A percentile compares a stretch with the other conserved stretches of the same genome.
Conservation (phyloP, 1,140 invertebrate species). For the Calycopis cecrops region DNA sequence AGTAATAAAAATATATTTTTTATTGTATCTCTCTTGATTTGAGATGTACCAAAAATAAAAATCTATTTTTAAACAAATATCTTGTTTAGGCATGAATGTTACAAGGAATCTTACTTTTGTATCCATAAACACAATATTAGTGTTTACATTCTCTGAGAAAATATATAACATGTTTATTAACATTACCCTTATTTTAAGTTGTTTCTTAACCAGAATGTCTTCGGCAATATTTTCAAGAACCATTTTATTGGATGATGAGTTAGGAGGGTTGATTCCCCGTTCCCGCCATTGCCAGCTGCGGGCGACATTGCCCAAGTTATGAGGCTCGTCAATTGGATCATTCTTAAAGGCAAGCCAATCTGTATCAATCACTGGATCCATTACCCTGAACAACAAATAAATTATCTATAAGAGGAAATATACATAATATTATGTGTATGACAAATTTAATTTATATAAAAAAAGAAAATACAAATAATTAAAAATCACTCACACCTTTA, state of each 20-base stretch:
- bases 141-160: too few relatives aligned
- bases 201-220: constrained; percentile 61
- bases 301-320: constrained; percentile 50
- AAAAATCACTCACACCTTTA: too few relatives aligned
- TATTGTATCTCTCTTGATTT: too few relatives aligned
- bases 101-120: too few relatives aligned
- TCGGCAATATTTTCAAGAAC: constrained; percentile 66
- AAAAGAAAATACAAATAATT: too few relatives aligned
- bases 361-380: constrained; percentile 59
- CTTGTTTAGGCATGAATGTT: too few relatives aligned
- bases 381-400: constrained; percentile 34
- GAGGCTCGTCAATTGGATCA: constrained; percentile 50
- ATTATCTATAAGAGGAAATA: neutral
- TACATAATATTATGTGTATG: too few relatives aligned
- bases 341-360: constrained; percentile 59
- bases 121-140: too few relatives aligned
- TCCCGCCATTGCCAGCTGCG: constrained; percentile 63
- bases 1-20: too few relatives aligned
- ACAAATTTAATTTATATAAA: too few relatives aligned
- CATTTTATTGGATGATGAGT: constrained; percentile 50
- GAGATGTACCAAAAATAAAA: too few relatives aligned
- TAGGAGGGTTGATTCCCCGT: constrained; percentile 47
- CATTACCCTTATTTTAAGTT: constrained; percentile 55
- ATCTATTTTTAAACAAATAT: too few relatives aligned
- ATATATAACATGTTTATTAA: neutral